These are phyloP conservation scores for Helicoverpa assulta DNA, from an alignment of 2,888 invertebrate species.

Conservation along the genomic window DNA sequence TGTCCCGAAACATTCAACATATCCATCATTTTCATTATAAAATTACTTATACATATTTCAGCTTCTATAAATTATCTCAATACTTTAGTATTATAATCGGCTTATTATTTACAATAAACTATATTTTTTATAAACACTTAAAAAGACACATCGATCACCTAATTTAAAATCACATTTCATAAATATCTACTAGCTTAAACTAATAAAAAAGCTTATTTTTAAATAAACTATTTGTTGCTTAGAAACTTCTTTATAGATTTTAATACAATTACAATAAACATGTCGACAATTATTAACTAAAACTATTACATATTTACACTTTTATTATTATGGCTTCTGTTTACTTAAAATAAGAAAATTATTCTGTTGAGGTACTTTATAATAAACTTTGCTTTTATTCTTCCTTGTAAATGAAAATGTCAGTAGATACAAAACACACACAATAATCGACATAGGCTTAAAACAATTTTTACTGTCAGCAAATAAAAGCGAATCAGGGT, in stretches of 20 bases:
- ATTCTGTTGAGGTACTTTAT: not conserved
- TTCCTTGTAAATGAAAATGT: too few relatives aligned
- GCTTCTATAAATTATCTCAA: not conserved
- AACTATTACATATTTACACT: not conserved
- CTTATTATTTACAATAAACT: conserved; percentile 17
- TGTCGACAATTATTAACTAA: not conserved
- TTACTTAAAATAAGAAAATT: not conserved
- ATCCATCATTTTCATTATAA: conserved; percentile 25
- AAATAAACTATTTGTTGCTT: conserved; percentile 1
- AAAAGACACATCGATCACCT: conserved; percentile 2
- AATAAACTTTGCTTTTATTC: not conserved
- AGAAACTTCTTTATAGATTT: too few relatives aligned
- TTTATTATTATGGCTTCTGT: not conserved
- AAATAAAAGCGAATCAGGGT: too few relatives aligned
- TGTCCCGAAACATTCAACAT: conserved; percentile 14
- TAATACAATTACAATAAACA: not conserved
- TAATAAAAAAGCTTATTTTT: not conserved
- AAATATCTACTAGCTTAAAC: not conserved
- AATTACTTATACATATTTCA: conserved; percentile 25
- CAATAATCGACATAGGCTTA: too few relatives aligned
- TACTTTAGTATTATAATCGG: conserved; percentile 2
- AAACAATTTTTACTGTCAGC: too few relatives aligned
- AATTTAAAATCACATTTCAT: conserved; percentile 26
- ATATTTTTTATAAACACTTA: not conserved
- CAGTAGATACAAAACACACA: too few relatives aligned